Base-by-base conservation (phyloP, 2,888 invertebrate species). In the Acrobasis suavella region DNA sequence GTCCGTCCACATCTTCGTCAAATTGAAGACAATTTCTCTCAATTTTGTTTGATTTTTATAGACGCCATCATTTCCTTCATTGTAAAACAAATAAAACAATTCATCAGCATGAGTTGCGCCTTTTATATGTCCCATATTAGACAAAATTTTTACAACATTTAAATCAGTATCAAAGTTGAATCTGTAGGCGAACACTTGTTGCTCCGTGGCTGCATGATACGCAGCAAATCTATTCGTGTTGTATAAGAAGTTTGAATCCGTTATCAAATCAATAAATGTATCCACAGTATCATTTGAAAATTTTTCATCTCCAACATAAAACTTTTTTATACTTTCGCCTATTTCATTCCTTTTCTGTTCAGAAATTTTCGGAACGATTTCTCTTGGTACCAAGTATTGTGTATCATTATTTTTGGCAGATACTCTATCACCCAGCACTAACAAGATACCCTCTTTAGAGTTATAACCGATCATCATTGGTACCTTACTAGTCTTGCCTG, bases 391-490 rank as follows among this genome's bases (percentile, higher is more conserved):
- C n/a, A 72, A 72, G 62, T 68, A 72, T 7, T 71, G 67, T 3
- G 75, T 69, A 12, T 76, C 64, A 10, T 74, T 68, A 38, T 78
- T 79, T 12, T 69, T 69, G 14, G 73, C 64, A 10, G 73, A 68
- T 5, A 71, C 22, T 59, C 74, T 78, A 58, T 72, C 76, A 46
- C 62, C 64, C 0, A 56, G 55, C 2, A 72, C 49, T 39, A 73
- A 60, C 6, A 77, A 15, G 2, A 81, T 14, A 1, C 80, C 91
- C 73, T 91, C 91, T 59, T 81, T 77, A 32, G 71, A 75, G 50
- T 81, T 87, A 8, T 69, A 63, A 0, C 91, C 91, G 22, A 89
- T 74, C 7, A 91, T 86, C 69, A 86, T 69, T 0, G 91, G 91
- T 1, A 91, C 83, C 74, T 86, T 87, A 50, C 83, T 82, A 39